Evolutionary conservation across 1,140 invertebrate genomes (phyloP).

Genomic region (Drosophila elegans): DNA sequence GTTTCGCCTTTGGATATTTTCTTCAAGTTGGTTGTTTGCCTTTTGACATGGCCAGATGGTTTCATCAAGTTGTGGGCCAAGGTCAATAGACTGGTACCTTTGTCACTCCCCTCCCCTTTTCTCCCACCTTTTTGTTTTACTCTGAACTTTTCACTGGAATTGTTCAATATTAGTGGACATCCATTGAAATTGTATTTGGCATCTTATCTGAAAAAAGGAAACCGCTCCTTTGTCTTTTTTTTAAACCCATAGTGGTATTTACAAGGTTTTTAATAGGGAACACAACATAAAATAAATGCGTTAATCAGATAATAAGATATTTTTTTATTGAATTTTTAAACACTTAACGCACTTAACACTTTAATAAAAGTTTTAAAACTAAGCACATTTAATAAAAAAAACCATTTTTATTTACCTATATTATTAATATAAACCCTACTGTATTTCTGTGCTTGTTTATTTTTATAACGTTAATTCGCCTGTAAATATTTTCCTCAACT

Average conservation of each 20-base stretch:
- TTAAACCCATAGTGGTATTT: too few relatives aligned
- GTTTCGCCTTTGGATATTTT: slow-evolving; percentile 19
- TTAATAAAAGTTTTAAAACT: too few relatives aligned
- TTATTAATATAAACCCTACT: background rate
- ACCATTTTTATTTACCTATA: background rate
- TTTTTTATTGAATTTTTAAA: too few relatives aligned
- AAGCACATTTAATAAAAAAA: background rate
- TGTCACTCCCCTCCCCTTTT: background rate
- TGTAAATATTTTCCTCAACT: slow-evolving; percentile 79
- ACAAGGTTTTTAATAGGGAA: too few relatives aligned
- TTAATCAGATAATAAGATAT: too few relatives aligned
- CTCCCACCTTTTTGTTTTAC: background rate
- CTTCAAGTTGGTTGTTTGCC: slow-evolving; percentile 28
- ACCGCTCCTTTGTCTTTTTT: too few relatives aligned
- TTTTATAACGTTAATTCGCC: slow-evolving; percentile 80
- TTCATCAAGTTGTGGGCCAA: slow-evolving; percentile 35
- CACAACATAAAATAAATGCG: too few relatives aligned
- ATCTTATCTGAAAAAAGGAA: slow-evolving; percentile 37
- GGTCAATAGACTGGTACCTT: slow-evolving; percentile 17
- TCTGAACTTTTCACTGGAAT: slow-evolving; percentile 17
- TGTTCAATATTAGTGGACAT: slow-evolving; percentile 34
- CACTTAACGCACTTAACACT: too few relatives aligned
- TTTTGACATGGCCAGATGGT: slow-evolving; percentile 43
- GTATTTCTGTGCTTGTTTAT: slow-evolving; percentile 71
- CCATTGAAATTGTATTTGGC: slow-evolving; percentile 44